Percentiles rank a stretch among this genome's conserved stretches.
Conservation (phyloP, 37 sponge, comb jelly and placozoan species). For the Agelas oroides region DNA sequence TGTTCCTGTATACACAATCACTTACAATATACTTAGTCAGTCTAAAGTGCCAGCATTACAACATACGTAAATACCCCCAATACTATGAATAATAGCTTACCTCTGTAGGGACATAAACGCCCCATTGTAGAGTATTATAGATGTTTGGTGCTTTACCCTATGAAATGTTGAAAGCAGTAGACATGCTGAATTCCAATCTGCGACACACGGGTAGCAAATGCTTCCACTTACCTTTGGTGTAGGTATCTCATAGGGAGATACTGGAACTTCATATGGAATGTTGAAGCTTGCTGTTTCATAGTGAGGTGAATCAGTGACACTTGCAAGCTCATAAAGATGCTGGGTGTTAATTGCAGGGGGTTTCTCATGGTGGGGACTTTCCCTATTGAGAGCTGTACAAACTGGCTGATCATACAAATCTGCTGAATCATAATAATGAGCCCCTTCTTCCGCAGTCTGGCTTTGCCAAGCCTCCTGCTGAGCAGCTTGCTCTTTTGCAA, state of each 20-base stretch:
- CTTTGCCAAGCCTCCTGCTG: too few species aligned
- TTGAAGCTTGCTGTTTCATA: conserved; percentile 12
- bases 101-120: conserved; percentile 33
- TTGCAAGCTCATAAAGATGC: conserved; percentile 2
- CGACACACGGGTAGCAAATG: too few species aligned
- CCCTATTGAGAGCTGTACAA: background rate
- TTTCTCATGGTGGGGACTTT: background rate
- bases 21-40: background rate
- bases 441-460: background rate
- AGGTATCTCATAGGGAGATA: conserved; percentile 23
- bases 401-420: background rate
- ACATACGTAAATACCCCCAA: background rate
- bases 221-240: conserved; percentile 1
- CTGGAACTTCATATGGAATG: conserved; percentile 18
- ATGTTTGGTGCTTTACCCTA: background rate
- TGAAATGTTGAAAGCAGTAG: too few species aligned
- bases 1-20: background rate
- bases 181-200: too few species aligned
- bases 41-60: too few species aligned
- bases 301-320: background rate
- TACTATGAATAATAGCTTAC: background rate
- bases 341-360: too few species aligned
- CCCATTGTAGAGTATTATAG: conserved; percentile 7
- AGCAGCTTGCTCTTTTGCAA: too few species aligned
- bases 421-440: background rate